Evolutionary conservation across 2,113 vertebrate species (phyloP).

Genomic region (Prietella phreatophila): DNA sequence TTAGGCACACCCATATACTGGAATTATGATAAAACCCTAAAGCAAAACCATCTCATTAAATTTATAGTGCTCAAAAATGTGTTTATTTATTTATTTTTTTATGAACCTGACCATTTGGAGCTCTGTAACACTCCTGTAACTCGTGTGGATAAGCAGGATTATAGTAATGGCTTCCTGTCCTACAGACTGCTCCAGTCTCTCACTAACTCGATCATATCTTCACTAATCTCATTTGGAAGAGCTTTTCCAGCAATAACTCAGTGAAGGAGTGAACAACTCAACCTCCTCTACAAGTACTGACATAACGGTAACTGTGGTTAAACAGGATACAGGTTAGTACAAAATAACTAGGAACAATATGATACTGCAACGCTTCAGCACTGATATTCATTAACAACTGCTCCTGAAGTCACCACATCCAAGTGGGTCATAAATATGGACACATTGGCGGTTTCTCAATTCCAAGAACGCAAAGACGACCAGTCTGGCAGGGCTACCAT

Average conservation of each 20-base stretch:
- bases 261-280: slow-evolving; percentile 37
- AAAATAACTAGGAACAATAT: neutral
- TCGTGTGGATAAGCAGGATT: slow-evolving; percentile 28
- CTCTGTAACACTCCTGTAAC: slow-evolving; percentile 7
- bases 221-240: slow-evolving; percentile 69
- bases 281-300: slow-evolving; percentile 16
- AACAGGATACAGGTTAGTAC: neutral
- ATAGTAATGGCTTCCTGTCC: slow-evolving; percentile 32
- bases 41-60: neutral
- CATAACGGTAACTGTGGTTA: neutral
- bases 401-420: neutral
- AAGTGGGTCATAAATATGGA: neutral
- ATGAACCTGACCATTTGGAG: slow-evolving; percentile 1
- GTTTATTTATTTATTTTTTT: neutral
- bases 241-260: slow-evolving; percentile 49
- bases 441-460: neutral
- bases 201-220: slow-evolving; percentile 63
- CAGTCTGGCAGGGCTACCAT: too few species aligned
- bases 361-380: neutral
- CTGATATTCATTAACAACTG: neutral
- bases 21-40: neutral
- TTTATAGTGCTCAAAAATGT: neutral
- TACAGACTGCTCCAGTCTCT: slow-evolving; percentile 48
- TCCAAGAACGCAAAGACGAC: too few species aligned
- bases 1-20: neutral